phyloP scores from a whole-genome alignment of 2,797 vertebrate genomes.

The Sebastes kiyomatsui region DNA sequence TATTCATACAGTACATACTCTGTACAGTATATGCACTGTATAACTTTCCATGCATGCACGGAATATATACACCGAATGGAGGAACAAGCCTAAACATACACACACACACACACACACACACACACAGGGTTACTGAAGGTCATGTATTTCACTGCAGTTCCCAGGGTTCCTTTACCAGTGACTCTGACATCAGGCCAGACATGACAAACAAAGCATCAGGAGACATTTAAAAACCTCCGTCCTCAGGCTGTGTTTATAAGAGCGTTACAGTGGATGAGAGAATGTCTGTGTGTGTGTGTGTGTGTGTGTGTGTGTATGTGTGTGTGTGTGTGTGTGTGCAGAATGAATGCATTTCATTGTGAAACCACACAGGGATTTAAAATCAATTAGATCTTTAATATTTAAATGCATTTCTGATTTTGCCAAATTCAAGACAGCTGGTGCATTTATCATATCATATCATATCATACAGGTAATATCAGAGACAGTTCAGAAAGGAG shows the following conservation, averaged over 20 bases:
- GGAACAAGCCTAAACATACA: background rate
- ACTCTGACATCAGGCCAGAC: conserved; percentile 17
- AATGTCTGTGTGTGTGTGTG: background rate
- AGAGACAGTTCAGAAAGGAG: background rate
- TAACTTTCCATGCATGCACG: background rate
- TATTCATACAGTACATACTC: background rate
- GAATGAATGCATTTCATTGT: background rate
- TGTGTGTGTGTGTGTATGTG: background rate
- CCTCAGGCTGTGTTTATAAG: conserved; percentile 22
- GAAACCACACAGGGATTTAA: background rate
- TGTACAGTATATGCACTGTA: background rate
- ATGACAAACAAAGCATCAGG: conserved; percentile 19
- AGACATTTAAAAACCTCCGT: conserved; percentile 4
- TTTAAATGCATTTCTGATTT: background rate
- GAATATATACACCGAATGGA: background rate
- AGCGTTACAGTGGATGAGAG: conserved; percentile 6
- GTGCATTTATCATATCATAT: background rate
- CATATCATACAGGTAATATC: background rate
- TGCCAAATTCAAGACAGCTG: background rate
- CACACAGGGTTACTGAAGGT: background rate
- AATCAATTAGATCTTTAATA: background rate
- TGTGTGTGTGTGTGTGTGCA: background rate
- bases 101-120: background rate
- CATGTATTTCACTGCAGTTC: conserved; percentile 6
- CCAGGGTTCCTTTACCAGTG: background rate